phyloP scores from a whole-genome alignment of 1,140 invertebrate genomes.

The Macrobrachium rosenbergii region DNA sequence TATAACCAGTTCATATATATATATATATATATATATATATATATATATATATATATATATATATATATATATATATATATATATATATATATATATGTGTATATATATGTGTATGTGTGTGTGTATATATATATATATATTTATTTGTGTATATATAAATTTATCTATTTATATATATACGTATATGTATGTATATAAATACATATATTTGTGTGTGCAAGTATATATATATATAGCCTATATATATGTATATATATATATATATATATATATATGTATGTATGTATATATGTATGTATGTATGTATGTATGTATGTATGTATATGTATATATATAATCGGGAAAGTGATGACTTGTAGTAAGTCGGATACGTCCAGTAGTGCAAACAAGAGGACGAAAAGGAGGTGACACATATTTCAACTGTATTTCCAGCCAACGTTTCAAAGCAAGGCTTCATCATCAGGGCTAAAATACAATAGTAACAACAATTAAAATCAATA shows the following conservation, averaged over 20 bases:
- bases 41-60: constrained; percentile 27
- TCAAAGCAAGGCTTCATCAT: too few species aligned
- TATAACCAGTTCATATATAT: neutral
- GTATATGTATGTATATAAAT: neutral
- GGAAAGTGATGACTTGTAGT: too few species aligned
- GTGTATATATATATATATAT: constrained; percentile 11
- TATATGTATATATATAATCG: too few species aligned
- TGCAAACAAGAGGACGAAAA: too few species aligned
- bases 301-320: constrained; percentile 1
- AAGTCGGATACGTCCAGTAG: too few species aligned
- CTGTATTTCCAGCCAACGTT: too few species aligned
- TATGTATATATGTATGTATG: neutral
- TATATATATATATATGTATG: neutral
- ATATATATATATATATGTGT: neutral
- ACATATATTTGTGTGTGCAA: neutral
- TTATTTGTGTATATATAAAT: neutral
- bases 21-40: constrained; percentile 27
- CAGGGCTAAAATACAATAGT: too few species aligned
- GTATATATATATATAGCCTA: neutral
- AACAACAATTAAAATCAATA: too few species aligned
- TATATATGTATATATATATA: neutral
- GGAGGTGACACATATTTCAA: too few species aligned
- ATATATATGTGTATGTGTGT: neutral
- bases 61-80: constrained; percentile 22
- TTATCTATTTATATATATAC: neutral